Percentiles rank a stretch among this genome's conserved stretches.
These are phyloP conservation scores for Drosophila picticornis DNA, from an alignment of 2,888 invertebrate genomes.

Conservation along the genomic window DNA sequence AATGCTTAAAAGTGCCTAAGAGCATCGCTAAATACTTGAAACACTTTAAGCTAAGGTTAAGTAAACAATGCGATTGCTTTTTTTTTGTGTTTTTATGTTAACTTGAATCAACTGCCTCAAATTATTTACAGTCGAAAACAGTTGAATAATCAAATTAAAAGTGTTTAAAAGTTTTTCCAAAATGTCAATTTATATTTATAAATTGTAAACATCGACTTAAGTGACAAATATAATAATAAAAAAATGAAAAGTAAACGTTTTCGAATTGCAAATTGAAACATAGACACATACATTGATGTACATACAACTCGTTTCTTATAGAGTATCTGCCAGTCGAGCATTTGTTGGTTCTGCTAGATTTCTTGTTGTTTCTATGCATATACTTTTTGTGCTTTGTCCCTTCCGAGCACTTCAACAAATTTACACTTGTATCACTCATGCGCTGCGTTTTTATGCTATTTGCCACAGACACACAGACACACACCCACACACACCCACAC, in stretches of 20 bases:
- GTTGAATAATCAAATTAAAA: background rate
- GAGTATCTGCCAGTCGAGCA: slow-evolving; percentile 31
- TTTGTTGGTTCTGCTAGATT: background rate
- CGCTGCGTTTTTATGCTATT: slow-evolving; percentile 50
- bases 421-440: slow-evolving; percentile 79
- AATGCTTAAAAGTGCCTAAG: background rate
- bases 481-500: slow-evolving; percentile 6
- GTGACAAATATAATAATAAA: background rate
- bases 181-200: background rate
- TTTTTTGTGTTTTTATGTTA: background rate
- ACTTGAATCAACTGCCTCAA: background rate
- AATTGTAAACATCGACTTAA: background rate
- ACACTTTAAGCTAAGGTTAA: background rate
- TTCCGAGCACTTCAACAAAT: slow-evolving; percentile 72
- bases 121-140: background rate
- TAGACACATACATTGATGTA: background rate
- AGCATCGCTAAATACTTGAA: background rate
- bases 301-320: background rate
- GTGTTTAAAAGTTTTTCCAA: background rate
- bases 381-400: slow-evolving; percentile 53
- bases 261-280: background rate
- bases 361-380: background rate
- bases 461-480: slow-evolving; percentile 26
- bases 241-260: background rate
- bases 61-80: background rate